Conservation (phyloP, 2,113 vertebrate species). For the Morphnarchus princeps region DNA sequence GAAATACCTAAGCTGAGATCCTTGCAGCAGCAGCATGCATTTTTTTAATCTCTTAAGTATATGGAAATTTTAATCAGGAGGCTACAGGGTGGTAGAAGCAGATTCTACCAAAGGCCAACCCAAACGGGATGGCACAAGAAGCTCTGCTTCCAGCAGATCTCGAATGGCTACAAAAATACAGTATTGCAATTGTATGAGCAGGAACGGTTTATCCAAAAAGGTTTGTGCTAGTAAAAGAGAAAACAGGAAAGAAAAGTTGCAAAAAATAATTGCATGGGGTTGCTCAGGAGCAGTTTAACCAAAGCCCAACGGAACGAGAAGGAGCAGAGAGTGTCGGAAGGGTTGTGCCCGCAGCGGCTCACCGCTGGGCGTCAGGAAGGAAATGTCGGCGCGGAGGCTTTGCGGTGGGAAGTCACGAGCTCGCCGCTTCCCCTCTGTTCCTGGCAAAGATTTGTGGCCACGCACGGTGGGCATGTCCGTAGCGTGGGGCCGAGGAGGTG, state of each 20-base stretch:
- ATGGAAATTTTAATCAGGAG: not conserved
- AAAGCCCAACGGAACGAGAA: not conserved
- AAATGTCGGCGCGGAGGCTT: fast-evolving
- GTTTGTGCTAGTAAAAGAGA: not conserved
- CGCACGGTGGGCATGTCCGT: fast-evolving
- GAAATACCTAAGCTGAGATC: not conserved
- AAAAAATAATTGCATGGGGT: not conserved
- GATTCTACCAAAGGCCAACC: not conserved
- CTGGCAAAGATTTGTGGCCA: not conserved
- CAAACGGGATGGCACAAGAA: not conserved
- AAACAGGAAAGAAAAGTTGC: not conserved
- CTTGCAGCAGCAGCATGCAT: not conserved
- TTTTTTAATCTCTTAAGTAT: not conserved
- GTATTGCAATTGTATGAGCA: not conserved
- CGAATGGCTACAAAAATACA: not conserved
- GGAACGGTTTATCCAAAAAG: not conserved
- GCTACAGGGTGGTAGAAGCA: not conserved
- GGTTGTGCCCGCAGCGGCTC: fast-evolving
- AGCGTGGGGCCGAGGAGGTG: fast-evolving
- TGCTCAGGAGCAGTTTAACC: not conserved
- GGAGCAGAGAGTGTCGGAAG: not conserved
- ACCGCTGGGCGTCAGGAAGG: not conserved
- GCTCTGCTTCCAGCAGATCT: not conserved
- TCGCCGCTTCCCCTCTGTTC: not conserved
- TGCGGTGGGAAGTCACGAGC: not conserved